Evolutionary conservation across 2,888 invertebrate species (phyloP).

Genomic region (Anticlea derivata): DNA sequence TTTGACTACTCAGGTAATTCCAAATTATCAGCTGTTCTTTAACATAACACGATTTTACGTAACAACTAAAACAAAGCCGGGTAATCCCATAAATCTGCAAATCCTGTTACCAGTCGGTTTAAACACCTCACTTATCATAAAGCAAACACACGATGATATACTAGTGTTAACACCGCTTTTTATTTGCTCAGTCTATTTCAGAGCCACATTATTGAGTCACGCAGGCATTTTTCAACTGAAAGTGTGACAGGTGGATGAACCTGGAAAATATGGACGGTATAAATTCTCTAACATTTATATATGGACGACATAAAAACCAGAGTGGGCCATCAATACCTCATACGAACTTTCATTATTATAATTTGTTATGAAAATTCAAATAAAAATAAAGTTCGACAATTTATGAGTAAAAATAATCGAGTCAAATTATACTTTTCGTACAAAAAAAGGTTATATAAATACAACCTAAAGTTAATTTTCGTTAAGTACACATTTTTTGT

Average conservation of each 20-base stretch:
- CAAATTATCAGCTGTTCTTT: too few species aligned
- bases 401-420: too few species aligned
- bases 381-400: too few species aligned
- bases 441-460: too few species aligned
- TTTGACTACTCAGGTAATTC: too few species aligned
- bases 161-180: constrained; percentile 30
- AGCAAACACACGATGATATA: constrained; percentile 33
- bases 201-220: constrained; percentile 18
- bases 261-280: constrained; percentile 3
- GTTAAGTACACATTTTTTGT: too few species aligned
- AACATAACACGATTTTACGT: constrained; percentile 30
- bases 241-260: constrained; percentile 20
- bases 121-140: constrained; percentile 38
- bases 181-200: constrained; percentile 34
- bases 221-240: constrained; percentile 18
- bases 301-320: constrained; percentile 2
- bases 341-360: too few species aligned
- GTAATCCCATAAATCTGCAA: constrained; percentile 37
- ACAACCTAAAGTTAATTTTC: too few species aligned
- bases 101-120: constrained; percentile 35
- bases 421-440: too few species aligned
- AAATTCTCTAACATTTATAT: not conserved
- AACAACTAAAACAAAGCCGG: constrained; percentile 28
- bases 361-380: too few species aligned
- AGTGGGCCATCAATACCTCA: too few species aligned